A percentile compares a stretch with the other conserved stretches of the same genome.
Conservation (phyloP, 2,113 vertebrate species). For the Ammodytes dubius region DNA sequence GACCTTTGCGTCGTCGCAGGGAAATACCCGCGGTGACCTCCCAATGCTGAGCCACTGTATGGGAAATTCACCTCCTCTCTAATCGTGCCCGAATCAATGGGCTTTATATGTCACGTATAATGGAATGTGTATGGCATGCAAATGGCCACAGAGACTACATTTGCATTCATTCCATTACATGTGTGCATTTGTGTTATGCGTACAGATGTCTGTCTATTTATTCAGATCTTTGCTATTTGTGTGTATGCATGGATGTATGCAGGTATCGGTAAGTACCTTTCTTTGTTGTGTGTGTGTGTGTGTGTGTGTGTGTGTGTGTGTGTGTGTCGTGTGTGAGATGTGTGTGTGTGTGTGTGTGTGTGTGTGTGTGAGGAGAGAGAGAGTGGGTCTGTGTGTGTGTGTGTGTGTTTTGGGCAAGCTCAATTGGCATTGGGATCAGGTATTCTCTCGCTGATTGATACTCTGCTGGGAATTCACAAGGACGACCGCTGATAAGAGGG, state of each 20-base stretch:
- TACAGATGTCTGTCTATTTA: slow-evolving; percentile 8
- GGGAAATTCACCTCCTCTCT: slow-evolving; percentile 46
- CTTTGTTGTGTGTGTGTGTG: neutral
- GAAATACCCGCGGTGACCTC: slow-evolving; percentile 59
- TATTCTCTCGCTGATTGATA: slow-evolving; percentile 59
- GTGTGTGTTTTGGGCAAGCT: slow-evolving; percentile 20
- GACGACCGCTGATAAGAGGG: slow-evolving; percentile 40
- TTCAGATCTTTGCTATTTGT: neutral
- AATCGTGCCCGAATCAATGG: slow-evolving; percentile 40
- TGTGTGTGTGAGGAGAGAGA: neutral
- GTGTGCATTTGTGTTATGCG: slow-evolving; percentile 6
- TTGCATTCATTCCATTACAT: slow-evolving; percentile 58
- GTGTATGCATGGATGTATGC: neutral
- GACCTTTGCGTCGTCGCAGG: slow-evolving; percentile 63
- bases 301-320: neutral
- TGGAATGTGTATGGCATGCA: slow-evolving; percentile 43
- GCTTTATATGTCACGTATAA: slow-evolving; percentile 30
- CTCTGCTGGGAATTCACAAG: slow-evolving; percentile 69
- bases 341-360: slow-evolving; percentile 11
- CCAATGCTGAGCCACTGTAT: slow-evolving; percentile 16
- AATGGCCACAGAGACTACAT: slow-evolving; percentile 40
- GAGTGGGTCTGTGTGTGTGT: slow-evolving; percentile 2
- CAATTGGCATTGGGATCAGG: slow-evolving; percentile 64
- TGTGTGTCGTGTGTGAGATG: neutral
- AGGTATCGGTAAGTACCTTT: neutral